phyloP scores from a whole-genome alignment of 2,888 invertebrate genomes.

The Drosophila mercatorum region DNA sequence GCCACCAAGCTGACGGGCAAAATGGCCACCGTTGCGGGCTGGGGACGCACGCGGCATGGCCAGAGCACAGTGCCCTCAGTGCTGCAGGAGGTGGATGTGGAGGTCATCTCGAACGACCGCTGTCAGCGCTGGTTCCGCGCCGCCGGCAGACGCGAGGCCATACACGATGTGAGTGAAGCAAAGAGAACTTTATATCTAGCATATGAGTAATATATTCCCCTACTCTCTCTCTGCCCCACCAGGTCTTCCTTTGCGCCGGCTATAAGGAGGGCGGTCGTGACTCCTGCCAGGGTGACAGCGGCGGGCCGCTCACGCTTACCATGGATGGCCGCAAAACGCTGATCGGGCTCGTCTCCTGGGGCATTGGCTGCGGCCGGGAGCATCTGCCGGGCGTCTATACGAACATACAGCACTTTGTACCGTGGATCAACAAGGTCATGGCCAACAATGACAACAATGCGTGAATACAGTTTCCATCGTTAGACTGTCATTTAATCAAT shows the following conservation, averaged over 20 bases:
- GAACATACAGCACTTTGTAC: conserved; percentile 95
- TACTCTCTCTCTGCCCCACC: background rate
- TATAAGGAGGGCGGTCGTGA: conserved; percentile 94
- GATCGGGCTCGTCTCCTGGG: conserved; percentile 95
- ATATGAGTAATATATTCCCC: background rate
- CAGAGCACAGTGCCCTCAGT: conserved; percentile 94
- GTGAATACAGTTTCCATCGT: conserved; percentile 53
- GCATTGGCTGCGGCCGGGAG: conserved; percentile 95
- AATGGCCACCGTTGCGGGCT: conserved; percentile 96
- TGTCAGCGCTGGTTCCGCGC: conserved; percentile 97
- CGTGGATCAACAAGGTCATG: conserved; percentile 95
- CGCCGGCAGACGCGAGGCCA: conserved; percentile 95
- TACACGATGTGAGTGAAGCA: conserved; percentile 89
- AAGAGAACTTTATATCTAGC: background rate
- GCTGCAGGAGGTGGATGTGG: conserved; percentile 93
- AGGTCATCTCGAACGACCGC: conserved; percentile 94
- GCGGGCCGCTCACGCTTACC: conserved; percentile 94
- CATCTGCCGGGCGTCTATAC: conserved; percentile 96
- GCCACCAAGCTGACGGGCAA: conserved; percentile 92
- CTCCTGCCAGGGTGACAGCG: conserved; percentile 91
- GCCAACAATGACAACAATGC: conserved; percentile 84
- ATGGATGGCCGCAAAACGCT: conserved; percentile 94
- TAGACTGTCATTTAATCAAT: conserved; percentile 27
- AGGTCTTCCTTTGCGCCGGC: conserved; percentile 94
- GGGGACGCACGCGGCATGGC: conserved; percentile 96